Conservation (phyloP, 2,113 vertebrate genomes). For the Columbina picui region DNA sequence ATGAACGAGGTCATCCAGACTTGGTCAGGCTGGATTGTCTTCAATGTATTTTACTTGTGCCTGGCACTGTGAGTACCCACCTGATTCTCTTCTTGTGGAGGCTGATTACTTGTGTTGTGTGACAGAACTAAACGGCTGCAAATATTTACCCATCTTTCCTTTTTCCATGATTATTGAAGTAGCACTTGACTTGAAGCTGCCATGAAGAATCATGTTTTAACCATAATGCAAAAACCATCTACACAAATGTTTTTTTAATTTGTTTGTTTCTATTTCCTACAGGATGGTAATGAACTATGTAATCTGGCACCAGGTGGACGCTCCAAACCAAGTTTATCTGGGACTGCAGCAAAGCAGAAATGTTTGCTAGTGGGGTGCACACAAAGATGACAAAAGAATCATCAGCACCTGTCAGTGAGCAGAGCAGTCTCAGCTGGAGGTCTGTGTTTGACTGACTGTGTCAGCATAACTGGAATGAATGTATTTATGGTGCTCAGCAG, state of each 20-base stretch:
- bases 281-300: not conserved
- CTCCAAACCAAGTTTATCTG: not conserved
- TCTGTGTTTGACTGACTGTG: not conserved
- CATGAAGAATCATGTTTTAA: not conserved
- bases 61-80: not conserved
- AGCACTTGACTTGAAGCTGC: not conserved
- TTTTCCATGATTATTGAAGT: not conserved
- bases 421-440: not conserved
- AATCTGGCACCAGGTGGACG: not conserved
- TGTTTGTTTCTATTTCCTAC: not conserved
- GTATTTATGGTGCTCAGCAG: not conserved
- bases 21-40: not conserved
- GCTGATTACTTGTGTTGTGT: not conserved
- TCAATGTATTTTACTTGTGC: not conserved
- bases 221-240: not conserved
- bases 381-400: not conserved
- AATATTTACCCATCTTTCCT: not conserved
- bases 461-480: not conserved
- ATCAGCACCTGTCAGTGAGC: not conserved
- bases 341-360: not conserved
- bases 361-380: not conserved
- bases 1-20: fast-evolving
- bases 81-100: not conserved
- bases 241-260: not conserved
- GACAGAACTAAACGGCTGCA: not conserved